Evolutionary conservation across 2,888 invertebrate genomes (phyloP).

Genomic region (Xestoiulus laeticollis): DNA sequence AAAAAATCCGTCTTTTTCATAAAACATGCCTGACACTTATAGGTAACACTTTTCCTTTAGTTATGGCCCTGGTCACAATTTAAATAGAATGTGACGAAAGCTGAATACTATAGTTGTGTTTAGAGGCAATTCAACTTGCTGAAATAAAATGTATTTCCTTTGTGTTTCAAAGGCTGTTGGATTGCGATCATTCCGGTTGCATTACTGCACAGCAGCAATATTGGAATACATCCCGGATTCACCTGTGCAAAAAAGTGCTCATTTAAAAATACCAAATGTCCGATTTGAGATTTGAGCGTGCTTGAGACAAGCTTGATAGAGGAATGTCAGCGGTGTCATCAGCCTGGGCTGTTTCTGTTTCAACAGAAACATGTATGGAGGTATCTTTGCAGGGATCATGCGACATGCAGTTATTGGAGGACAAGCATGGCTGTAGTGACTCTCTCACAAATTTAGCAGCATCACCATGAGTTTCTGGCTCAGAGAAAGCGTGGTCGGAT

Average conservation of each 20-base stretch:
- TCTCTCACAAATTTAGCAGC: background rate
- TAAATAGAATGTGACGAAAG: too few species aligned
- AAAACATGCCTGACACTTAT: too few species aligned
- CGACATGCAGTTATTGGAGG: background rate
- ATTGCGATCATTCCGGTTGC: background rate
- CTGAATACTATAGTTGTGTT: too few species aligned
- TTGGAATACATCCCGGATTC: conserved; percentile 3
- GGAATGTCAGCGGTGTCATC: conserved; percentile 11
- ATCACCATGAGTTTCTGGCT: background rate
- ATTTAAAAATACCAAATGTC: conserved; percentile 12
- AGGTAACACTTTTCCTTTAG: too few species aligned
- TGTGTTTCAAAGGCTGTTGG: background rate
- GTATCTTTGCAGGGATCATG: background rate
- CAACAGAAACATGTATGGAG: background rate
- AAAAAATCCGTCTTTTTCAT: too few species aligned
- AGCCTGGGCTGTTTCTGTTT: background rate
- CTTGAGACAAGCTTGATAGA: background rate
- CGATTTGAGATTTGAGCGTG: background rate
- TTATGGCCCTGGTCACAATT: too few species aligned
- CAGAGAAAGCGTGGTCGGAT: background rate
- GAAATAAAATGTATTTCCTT: background rate
- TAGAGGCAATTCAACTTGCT: background rate
- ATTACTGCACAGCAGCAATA: conserved; percentile 7
- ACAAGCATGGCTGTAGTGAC: background rate
- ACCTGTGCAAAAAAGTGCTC: conserved; percentile 1